A percentile compares a stretch with the other conserved stretches of the same genome.
Evolutionary conservation across 23 tunicate species (phyloP).

Genomic region (Phallusia fumigata): DNA sequence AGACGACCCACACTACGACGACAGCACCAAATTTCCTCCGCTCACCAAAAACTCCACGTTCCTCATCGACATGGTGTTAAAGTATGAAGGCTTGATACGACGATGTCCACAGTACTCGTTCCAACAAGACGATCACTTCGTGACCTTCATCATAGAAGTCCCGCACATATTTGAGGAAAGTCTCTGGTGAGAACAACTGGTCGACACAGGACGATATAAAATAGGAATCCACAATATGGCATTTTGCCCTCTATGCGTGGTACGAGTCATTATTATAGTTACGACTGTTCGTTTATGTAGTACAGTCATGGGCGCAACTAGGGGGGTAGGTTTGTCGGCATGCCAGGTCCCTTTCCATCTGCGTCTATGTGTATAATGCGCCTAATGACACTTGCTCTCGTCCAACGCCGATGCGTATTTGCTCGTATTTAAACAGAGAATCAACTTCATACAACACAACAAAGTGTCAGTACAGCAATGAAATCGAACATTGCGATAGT

Average conservation of each 20-base stretch:
- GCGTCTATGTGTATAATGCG: too few relatives aligned
- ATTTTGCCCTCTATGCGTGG: not conserved
- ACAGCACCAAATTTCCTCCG: not conserved
- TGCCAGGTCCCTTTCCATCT: too few relatives aligned
- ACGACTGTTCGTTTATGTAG: too few relatives aligned
- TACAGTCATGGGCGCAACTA: too few relatives aligned
- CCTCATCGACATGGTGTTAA: constrained; percentile 69
- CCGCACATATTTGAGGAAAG: constrained; percentile 60
- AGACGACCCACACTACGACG: constrained; percentile 3
- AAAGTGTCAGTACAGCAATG: too few relatives aligned
- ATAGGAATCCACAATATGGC: not conserved
- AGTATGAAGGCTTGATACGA: constrained; percentile 58
- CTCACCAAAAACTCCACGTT: constrained; percentile 63
- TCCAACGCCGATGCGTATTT: too few relatives aligned
- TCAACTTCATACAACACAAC: too few relatives aligned
- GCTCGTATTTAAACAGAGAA: too few relatives aligned
- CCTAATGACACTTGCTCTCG: too few relatives aligned
- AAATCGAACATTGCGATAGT: too few relatives aligned
- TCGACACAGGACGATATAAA: not conserved
- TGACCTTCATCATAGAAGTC: constrained; percentile 49
- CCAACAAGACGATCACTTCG: constrained; percentile 55
- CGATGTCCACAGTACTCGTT: constrained; percentile 69
- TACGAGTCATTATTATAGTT: not conserved
- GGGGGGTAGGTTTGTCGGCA: too few relatives aligned
- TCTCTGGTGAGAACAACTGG: constrained; percentile 43